A percentile compares a stretch with the other conserved stretches of the same genome.
phyloP scores from a whole-genome alignment of 2,888 invertebrate genomes.

The Tachina grossa region DNA sequence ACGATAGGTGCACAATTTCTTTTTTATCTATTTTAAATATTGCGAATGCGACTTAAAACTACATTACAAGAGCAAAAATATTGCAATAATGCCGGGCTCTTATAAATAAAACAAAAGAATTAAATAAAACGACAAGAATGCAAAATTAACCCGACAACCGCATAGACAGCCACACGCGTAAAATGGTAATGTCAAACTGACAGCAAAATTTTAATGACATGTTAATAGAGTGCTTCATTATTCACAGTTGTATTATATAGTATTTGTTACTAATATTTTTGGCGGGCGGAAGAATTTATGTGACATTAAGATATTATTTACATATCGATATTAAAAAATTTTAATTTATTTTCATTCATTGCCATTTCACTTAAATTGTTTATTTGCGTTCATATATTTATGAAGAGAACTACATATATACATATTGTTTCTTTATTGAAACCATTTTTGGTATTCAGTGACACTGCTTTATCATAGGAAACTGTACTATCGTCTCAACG shows the following conservation, averaged over 20 bases:
- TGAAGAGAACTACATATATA: neutral
- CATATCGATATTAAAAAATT: neutral
- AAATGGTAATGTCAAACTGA: constrained; percentile 63
- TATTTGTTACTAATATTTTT: constrained; percentile 8
- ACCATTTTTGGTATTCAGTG: no score
- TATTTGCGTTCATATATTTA: neutral
- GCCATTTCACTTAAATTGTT: neutral
- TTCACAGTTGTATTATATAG: constrained; percentile 39
- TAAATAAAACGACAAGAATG: constrained; percentile 13
- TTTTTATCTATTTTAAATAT: constrained; percentile 5
- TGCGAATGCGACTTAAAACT: neutral
- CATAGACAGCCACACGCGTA: constrained; percentile 48
- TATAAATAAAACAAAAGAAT: constrained; percentile 53
- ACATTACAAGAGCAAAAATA: constrained; percentile 18
- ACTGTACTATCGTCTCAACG: constrained; percentile 1
- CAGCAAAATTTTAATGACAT: constrained; percentile 42
- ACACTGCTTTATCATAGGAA: neutral
- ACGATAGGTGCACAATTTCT: constrained; percentile 12
- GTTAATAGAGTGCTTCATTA: constrained; percentile 29
- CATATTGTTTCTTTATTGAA: no score
- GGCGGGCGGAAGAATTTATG: neutral
- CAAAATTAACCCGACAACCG: constrained; percentile 9
- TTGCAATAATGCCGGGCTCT: constrained; percentile 59
- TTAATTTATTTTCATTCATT: neutral
- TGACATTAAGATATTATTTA: neutral